phyloP scores from a whole-genome alignment of 2,797 vertebrate species.

The Catharus ustulatus region DNA sequence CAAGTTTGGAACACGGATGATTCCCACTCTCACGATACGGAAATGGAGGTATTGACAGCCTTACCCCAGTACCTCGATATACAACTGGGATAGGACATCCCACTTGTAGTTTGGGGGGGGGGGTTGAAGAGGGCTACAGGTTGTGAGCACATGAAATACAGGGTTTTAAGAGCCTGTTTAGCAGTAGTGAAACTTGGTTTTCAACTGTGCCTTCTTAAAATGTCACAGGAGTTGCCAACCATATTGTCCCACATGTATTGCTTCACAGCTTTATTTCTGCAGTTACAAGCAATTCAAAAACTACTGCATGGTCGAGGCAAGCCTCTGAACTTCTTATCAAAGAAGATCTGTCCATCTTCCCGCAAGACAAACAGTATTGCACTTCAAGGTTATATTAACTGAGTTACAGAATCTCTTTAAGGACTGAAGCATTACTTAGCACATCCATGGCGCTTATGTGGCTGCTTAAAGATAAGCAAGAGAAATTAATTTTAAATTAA shows the following conservation, averaged over 20 bases:
- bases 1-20: not conserved
- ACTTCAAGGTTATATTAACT: conserved; percentile 75
- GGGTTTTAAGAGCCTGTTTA: conserved; percentile 17
- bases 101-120: not conserved
- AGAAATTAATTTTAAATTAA: conserved; percentile 77
- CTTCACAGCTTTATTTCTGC: conserved; percentile 76
- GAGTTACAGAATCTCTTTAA: conserved; percentile 70
- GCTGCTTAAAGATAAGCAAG: conserved; percentile 70
- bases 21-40: not conserved
- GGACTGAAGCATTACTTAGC: conserved; percentile 69
- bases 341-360: conserved; percentile 70
- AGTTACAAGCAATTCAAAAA: conserved; percentile 75
- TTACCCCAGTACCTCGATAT: not conserved
- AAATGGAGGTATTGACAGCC: conserved; percentile 19
- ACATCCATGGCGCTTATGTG: conserved; percentile 60
- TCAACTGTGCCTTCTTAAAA: conserved; percentile 40
- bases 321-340: conserved; percentile 60
- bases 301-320: conserved; percentile 29
- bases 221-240: conserved; percentile 40
- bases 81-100: not conserved
- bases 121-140: not conserved
- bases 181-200: conserved; percentile 58
- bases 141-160: conserved; percentile 27
- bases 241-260: conserved; percentile 37
- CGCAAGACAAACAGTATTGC: conserved; percentile 77